phyloP scores from a whole-genome alignment of 2,888 invertebrate genomes.

The Branchellion lobata region DNA sequence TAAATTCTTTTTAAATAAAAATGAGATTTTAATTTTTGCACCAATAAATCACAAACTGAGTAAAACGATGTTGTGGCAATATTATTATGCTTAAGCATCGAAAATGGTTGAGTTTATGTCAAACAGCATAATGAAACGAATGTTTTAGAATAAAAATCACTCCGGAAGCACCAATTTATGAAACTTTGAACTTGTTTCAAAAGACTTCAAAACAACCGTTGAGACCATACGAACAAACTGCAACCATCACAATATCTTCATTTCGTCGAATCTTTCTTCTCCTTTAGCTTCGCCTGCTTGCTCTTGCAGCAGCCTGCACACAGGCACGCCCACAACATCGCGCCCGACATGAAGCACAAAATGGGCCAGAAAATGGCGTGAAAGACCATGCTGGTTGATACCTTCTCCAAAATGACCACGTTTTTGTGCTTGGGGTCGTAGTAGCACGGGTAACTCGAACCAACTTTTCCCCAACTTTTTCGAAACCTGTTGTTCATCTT shows the following conservation, averaged over 20 bases:
- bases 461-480: conserved; percentile 46
- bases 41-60: too few relatives aligned
- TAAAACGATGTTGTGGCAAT: too few relatives aligned
- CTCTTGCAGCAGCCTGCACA: conserved; percentile 51
- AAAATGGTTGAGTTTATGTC: too few relatives aligned
- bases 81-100: too few relatives aligned
- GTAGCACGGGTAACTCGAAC: conserved; percentile 48
- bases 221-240: too few relatives aligned
- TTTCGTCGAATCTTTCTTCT: conserved; percentile 1
- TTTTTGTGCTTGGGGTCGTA: conserved; percentile 46
- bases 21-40: too few relatives aligned
- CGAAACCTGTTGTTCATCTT: conserved; percentile 49
- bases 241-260: background rate
- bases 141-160: too few relatives aligned
- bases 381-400: conserved; percentile 40
- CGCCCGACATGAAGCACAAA: conserved; percentile 47
- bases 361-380: conserved; percentile 51
- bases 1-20: too few relatives aligned
- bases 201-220: too few relatives aligned
- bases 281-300: conserved; percentile 43
- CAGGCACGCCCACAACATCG: conserved; percentile 50
- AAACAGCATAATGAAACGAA: too few relatives aligned
- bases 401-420: conserved; percentile 46
- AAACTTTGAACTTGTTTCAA: too few relatives aligned
- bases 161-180: too few relatives aligned